phyloP scores from a whole-genome alignment of 2,888 invertebrate genomes.

The Trichopoda pennipes region DNA sequence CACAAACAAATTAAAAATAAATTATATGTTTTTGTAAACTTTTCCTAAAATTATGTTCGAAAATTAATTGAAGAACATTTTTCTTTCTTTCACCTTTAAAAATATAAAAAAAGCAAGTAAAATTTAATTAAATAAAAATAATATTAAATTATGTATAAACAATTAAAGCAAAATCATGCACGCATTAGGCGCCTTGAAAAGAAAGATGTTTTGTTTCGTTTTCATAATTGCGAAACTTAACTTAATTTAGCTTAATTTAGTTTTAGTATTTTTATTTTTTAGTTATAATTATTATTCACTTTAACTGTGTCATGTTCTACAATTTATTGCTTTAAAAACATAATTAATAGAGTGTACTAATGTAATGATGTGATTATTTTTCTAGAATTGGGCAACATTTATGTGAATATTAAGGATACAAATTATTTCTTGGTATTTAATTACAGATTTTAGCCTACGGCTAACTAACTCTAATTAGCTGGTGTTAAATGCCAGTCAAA shows the following conservation, averaged over 20 bases:
- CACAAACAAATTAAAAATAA: constrained; percentile 27
- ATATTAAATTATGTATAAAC: not conserved
- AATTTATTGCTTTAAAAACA: not conserved
- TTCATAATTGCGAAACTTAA: constrained; percentile 33
- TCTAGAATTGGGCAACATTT: too few relatives aligned
- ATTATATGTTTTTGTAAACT: constrained; percentile 36
- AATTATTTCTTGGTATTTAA: too few relatives aligned
- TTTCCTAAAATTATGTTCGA: not conserved
- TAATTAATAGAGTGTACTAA: too few relatives aligned
- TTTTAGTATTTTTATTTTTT: constrained; percentile 16
- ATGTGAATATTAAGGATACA: too few relatives aligned
- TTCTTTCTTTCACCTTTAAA: not conserved
- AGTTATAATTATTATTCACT: constrained; percentile 20
- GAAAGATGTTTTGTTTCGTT: constrained; percentile 40
- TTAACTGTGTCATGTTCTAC: constrained; percentile 11
- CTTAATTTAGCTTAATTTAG: constrained; percentile 48
- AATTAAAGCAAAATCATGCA: not conserved
- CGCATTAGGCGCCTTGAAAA: constrained; percentile 43
- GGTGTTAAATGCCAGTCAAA: too few relatives aligned
- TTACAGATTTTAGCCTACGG: too few relatives aligned
- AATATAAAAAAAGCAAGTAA: not conserved
- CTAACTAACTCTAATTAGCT: too few relatives aligned
- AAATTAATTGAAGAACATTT: constrained; percentile 17
- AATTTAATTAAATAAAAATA: not conserved
- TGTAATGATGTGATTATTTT: too few relatives aligned